Conservation (phyloP, 1,140 invertebrate genomes). For the Drosophila simulans region DNA sequence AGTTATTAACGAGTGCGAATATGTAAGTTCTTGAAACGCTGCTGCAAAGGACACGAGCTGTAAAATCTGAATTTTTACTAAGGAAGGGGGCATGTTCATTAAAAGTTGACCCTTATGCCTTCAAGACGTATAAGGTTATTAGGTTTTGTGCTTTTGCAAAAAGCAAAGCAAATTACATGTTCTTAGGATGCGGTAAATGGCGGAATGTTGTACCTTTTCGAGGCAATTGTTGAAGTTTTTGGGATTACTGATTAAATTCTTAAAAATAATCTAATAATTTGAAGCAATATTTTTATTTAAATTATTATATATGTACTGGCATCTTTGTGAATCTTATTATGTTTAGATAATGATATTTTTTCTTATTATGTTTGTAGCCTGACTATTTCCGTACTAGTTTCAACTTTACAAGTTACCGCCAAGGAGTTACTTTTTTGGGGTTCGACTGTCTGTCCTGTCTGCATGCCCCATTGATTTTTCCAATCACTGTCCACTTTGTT, state of each 20-base stretch:
- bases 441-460: neutral
- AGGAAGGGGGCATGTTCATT: neutral
- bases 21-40: constrained; percentile 2
- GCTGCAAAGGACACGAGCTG: constrained; percentile 10
- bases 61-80: constrained; percentile 2
- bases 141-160: neutral
- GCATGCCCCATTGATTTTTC: constrained; percentile 49
- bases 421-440: neutral
- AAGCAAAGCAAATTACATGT: no score
- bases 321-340: no score
- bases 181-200: no score
- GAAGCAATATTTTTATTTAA: no score
- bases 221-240: no score
- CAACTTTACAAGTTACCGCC: neutral
- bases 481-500: constrained; percentile 42
- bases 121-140: neutral
- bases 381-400: no score
- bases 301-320: no score
- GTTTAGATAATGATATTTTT: no score
- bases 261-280: no score
- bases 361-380: no score
- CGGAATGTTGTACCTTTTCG: no score
- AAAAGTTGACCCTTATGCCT: constrained; percentile 19
- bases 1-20: constrained; percentile 38
- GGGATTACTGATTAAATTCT: no score